These are phyloP conservation scores for Pseudotriccus pelzelni DNA, from an alignment of 2,797 vertebrate species.

Conservation along the genomic window DNA sequence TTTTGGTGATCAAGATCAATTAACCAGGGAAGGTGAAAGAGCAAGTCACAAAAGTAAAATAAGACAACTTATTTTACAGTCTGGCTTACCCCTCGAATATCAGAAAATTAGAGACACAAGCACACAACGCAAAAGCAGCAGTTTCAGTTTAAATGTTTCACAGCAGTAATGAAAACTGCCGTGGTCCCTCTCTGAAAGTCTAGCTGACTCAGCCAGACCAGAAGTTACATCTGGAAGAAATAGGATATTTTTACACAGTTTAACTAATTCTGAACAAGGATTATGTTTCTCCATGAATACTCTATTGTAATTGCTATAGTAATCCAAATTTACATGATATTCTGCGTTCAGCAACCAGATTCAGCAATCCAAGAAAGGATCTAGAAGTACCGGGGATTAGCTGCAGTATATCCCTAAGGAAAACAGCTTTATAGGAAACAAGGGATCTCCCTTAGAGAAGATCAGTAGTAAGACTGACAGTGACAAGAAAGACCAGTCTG, in stretches of 20 bases:
- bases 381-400: not conserved
- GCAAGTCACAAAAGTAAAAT: not conserved
- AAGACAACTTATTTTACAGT: not conserved
- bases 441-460: not conserved
- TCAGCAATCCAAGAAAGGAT: not conserved
- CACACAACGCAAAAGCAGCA: not conserved
- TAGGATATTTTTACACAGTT: not conserved
- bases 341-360: not conserved
- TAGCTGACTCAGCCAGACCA: not conserved
- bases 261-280: not conserved
- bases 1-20: not conserved
- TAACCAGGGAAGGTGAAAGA: not conserved
- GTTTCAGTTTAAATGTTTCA: not conserved
- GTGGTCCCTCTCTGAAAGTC: not conserved
- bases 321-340: not conserved
- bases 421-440: not conserved
- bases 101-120: not conserved
- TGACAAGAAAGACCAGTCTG: not conserved
- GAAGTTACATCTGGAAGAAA: not conserved
- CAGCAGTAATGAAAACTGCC: not conserved
- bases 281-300: not conserved
- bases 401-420: not conserved
- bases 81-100: not conserved
- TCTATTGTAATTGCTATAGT: not conserved
- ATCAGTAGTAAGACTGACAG: not conserved